These are phyloP conservation scores for Colostygia pectinataria DNA, from an alignment of 2,888 invertebrate genomes.

Conservation along the genomic window DNA sequence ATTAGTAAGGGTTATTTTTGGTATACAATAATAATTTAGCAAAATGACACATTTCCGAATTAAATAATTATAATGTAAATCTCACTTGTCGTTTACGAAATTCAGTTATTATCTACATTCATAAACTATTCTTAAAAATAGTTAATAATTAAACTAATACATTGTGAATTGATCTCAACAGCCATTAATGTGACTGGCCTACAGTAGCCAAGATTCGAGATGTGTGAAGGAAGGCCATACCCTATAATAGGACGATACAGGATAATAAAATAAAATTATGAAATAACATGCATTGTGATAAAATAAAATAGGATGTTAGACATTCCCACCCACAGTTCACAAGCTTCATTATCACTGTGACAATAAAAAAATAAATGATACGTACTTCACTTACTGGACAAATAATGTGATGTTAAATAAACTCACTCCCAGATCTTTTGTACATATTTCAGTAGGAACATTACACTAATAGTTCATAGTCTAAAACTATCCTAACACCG, in stretches of 20 bases:
- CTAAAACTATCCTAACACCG: constrained; percentile 20
- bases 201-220: no score
- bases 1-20: constrained; percentile 32
- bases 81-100: constrained; percentile 59
- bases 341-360: no score
- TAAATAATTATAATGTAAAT: constrained; percentile 42
- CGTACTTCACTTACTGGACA: constrained; percentile 44
- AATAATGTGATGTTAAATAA: constrained; percentile 41
- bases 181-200: no score
- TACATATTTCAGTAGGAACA: constrained; percentile 55
- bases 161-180: no score
- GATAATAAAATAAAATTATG: no score
- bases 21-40: constrained; percentile 33
- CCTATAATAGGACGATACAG: no score
- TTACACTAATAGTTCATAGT: constrained; percentile 28
- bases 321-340: no score
- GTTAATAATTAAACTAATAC: constrained; percentile 46
- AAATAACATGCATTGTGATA: constrained; percentile 39
- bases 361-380: constrained; percentile 31
- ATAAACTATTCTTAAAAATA: constrained; percentile 58
- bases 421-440: constrained; percentile 44
- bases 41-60: constrained; percentile 27
- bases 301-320: no score
- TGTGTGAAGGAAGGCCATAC: no score
- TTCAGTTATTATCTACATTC: constrained; percentile 42